Evolutionary conservation across 1,140 invertebrate genomes (phyloP).

Genomic region (Zaprionus vittiger): DNA sequence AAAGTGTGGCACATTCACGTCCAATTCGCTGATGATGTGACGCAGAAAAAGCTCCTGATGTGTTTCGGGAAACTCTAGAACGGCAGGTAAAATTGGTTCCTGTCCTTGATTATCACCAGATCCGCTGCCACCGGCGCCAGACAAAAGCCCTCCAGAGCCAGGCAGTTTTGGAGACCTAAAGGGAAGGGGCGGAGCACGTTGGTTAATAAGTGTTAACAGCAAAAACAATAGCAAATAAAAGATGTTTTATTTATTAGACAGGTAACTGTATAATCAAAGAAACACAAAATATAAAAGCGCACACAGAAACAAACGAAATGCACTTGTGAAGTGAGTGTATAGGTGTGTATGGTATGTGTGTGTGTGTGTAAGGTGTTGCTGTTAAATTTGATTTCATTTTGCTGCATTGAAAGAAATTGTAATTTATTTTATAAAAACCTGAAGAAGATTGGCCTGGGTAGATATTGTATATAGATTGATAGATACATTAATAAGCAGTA

Average conservation of each 20-base stretch:
- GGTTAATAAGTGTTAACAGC: conserved; percentile 25
- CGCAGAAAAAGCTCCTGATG: conserved; percentile 96
- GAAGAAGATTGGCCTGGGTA: neutral
- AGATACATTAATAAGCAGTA: conserved; percentile 43
- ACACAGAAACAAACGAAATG: conserved; percentile 25
- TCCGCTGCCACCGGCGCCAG: conserved; percentile 60
- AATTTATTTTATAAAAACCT: conserved; percentile 15
- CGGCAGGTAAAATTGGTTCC: conserved; percentile 96
- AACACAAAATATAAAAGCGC: conserved; percentile 18
- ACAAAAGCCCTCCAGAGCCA: conserved; percentile 54
- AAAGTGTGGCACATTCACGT: conserved; percentile 93
- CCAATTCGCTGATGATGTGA: conserved; percentile 93
- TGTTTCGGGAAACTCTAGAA: conserved; percentile 97
- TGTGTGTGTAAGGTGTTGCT: conserved; percentile 11
- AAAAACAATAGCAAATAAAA: conserved; percentile 6
- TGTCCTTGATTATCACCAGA: conserved; percentile 85
- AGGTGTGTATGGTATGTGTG: neutral
- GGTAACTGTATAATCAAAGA: conserved; percentile 1
- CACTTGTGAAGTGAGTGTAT: conserved; percentile 26
- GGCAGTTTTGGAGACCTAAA: conserved; percentile 76
- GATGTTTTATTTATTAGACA: conserved; percentile 21
- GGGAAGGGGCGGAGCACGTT: neutral
- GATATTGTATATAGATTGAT: neutral
- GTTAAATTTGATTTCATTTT: conserved; percentile 16
- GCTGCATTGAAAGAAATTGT: conserved; percentile 16